Conservation (phyloP, 2,113 vertebrate species). For the Cebus imitator region DNA sequence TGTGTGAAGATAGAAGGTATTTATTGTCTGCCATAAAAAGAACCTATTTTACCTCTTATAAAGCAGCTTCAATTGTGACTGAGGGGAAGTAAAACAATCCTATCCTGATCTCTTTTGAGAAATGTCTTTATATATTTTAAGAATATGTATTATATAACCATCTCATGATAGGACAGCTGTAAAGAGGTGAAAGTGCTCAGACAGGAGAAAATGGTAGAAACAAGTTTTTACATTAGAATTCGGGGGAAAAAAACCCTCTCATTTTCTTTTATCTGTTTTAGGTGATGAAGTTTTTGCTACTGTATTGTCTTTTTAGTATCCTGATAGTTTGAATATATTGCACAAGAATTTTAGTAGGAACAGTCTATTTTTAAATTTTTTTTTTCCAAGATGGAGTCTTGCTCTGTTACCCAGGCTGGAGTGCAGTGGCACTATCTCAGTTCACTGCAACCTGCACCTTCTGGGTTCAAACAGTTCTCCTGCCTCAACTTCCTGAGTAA, state of each 20-base stretch:
- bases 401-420: too few relatives aligned
- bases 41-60: not conserved
- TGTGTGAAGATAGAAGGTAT: constrained; percentile 43
- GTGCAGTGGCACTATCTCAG: too few relatives aligned
- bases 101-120: not conserved
- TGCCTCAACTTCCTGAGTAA: too few relatives aligned
- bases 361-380: not conserved
- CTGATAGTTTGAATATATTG: constrained; percentile 11
- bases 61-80: constrained; percentile 37
- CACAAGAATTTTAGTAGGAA: constrained; percentile 58
- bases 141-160: not conserved
- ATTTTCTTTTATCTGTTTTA: constrained; percentile 36
- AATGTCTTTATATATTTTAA: not conserved
- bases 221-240: constrained; percentile 29
- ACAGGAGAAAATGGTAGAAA: constrained; percentile 1
- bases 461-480: too few relatives aligned
- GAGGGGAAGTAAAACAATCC: not conserved
- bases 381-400: too few relatives aligned
- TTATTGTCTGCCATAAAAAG: constrained; percentile 23
- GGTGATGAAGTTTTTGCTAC: constrained; percentile 44
- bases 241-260: not conserved
- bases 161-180: not conserved
- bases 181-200: constrained; percentile 56
- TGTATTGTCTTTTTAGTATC: constrained; percentile 40
- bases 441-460: too few relatives aligned